A percentile compares a stretch with the other conserved stretches of the same genome.
These are phyloP conservation scores for Oopsacas minuta DNA, from an alignment of 37 sponge, comb jelly and placozoan genomes.

Conservation along the genomic window DNA sequence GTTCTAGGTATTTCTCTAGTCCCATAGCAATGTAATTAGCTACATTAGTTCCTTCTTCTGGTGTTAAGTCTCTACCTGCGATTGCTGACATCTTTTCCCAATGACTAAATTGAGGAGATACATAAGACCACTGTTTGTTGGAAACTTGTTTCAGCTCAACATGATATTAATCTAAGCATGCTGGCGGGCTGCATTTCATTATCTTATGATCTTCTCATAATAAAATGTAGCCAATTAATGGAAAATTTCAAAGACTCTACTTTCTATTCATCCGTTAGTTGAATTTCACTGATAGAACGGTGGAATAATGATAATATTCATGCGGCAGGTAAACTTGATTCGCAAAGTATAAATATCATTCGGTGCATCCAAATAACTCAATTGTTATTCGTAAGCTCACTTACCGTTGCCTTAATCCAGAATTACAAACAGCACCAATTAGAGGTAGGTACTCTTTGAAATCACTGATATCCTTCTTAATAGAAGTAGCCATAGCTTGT, in stretches of 20 bases:
- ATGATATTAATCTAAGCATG: neutral
- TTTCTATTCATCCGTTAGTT: no score
- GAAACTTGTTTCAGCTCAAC: no score
- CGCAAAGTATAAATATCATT: no score
- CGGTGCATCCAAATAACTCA: no score
- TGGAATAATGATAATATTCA: no score
- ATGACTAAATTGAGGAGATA: slow-evolving; percentile 39
- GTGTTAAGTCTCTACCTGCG: slow-evolving; percentile 69
- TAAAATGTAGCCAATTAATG: neutral
- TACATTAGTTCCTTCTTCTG: slow-evolving; percentile 68
- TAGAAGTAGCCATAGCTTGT: slow-evolving; percentile 68
- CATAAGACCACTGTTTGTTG: neutral
- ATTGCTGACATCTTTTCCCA: slow-evolving; percentile 89
- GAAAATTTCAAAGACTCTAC: no score
- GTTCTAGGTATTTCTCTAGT: slow-evolving; percentile 80
- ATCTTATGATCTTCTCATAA: neutral
- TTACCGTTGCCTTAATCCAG: slow-evolving; percentile 80
- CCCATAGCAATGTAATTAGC: slow-evolving; percentile 77
- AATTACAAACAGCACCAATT: slow-evolving; percentile 85
- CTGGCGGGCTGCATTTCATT: neutral
- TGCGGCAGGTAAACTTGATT: no score
- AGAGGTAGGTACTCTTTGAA: slow-evolving; percentile 89
- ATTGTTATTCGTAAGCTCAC: no score
- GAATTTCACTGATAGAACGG: no score
- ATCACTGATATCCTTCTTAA: slow-evolving; percentile 71